Evolutionary conservation across 2,797 vertebrate genomes (phyloP).

Genomic region (Thunnus albacares): DNA sequence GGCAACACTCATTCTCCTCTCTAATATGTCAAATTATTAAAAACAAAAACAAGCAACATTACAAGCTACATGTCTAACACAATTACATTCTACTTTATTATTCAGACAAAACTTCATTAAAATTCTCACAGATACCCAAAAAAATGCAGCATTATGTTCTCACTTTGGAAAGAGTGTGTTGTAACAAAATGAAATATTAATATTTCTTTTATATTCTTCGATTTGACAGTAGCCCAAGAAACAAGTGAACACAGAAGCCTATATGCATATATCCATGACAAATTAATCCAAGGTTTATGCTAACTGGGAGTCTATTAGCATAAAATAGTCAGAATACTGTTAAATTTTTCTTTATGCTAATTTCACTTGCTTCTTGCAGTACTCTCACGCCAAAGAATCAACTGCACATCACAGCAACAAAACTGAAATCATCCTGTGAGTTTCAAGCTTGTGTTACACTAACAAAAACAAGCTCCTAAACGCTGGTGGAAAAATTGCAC

Average conservation of each 20-base stretch:
- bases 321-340: background rate
- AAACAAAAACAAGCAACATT: conserved; percentile 12
- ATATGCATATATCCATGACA: background rate
- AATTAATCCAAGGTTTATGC: background rate
- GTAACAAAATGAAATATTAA: conserved; percentile 21
- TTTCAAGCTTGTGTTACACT: conserved; percentile 29
- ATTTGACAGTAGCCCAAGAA: conserved; percentile 28
- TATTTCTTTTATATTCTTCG: conserved; percentile 15
- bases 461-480: conserved; percentile 9
- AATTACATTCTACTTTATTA: conserved; percentile 32
- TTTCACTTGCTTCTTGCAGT: conserved; percentile 16
- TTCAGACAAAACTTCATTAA: conserved; percentile 5
- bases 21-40: conserved; percentile 19
- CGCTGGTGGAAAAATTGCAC: conserved; percentile 47
- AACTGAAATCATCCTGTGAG: background rate
- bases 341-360: background rate
- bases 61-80: conserved; percentile 23
- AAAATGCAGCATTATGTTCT: conserved; percentile 42
- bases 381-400: conserved; percentile 6
- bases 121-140: background rate
- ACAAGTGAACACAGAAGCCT: conserved; percentile 17
- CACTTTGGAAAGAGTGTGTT: conserved; percentile 30
- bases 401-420: conserved; percentile 28
- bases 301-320: background rate
- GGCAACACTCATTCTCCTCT: conserved; percentile 12